Conservation (phyloP, 2,113 vertebrate genomes). For the Chloroceryle aenea region DNA sequence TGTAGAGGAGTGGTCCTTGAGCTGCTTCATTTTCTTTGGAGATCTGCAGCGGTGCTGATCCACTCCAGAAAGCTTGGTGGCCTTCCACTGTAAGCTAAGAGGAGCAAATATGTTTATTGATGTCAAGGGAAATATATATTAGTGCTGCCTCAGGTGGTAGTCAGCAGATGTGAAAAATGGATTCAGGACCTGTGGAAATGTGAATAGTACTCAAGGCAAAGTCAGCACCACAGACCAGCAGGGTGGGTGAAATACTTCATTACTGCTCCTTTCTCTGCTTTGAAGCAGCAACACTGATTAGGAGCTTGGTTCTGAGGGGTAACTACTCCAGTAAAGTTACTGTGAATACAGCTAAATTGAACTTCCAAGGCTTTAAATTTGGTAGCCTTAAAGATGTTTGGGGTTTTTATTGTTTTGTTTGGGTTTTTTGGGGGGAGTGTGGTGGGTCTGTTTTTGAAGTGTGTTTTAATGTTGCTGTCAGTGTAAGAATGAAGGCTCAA, state of each 20-base stretch:
- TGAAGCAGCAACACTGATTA: not conserved
- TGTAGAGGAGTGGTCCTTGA: not conserved
- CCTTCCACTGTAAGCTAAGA: not conserved
- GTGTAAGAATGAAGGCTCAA: not conserved
- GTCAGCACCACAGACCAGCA: not conserved
- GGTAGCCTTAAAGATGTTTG: not conserved
- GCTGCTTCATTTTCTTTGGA: not conserved
- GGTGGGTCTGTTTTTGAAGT: too few relatives aligned
- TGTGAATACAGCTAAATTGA: not conserved
- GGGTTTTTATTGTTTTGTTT: too few relatives aligned
- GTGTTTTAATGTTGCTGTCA: not conserved
- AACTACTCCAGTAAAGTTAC: not conserved
- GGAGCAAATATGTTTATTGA: not conserved
- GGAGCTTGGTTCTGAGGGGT: not conserved
- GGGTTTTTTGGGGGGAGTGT: too few relatives aligned
- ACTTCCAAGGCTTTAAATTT: not conserved
- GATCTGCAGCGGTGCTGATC: not conserved
- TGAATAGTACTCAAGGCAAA: not conserved
- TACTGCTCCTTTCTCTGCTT: not conserved
- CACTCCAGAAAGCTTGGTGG: not conserved
- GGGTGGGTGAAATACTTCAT: not conserved
- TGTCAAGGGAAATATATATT: not conserved
- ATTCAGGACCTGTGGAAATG: not conserved
- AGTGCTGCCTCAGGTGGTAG: not conserved
- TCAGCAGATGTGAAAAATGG: not conserved